phyloP scores from a whole-genome alignment of 2,888 invertebrate genomes.

The Lysandra bellargus region DNA sequence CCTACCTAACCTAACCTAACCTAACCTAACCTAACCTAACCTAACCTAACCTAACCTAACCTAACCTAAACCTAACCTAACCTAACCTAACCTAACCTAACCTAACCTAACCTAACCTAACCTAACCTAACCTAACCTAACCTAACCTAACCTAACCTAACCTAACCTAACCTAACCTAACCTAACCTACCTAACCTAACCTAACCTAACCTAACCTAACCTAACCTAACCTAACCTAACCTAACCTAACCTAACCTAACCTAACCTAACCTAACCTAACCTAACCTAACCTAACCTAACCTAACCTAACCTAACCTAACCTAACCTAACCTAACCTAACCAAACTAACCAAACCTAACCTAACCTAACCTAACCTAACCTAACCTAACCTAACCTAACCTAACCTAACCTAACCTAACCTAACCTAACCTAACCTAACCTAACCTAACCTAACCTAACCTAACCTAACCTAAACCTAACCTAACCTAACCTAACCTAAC shows the following conservation, averaged over 20 bases:
- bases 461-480: constrained; percentile 20
- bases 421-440: constrained; percentile 20
- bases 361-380: constrained; percentile 20
- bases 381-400: constrained; percentile 20
- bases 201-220: constrained; percentile 45
- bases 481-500: not conserved
- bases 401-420: no score
- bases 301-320: constrained; percentile 19
- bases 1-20: constrained; percentile 47
- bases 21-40: constrained; percentile 48
- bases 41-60: constrained; percentile 47
- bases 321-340: not conserved
- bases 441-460: constrained; percentile 20
- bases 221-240: constrained; percentile 20
- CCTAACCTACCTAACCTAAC: constrained; percentile 46
- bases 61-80: no score
- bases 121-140: no score
- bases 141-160: constrained; percentile 34
- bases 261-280: constrained; percentile 20
- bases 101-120: no score
- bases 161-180: constrained; percentile 46
- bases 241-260: constrained; percentile 20
- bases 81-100: constrained; percentile 24
- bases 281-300: constrained; percentile 20
- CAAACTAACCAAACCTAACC: constrained; percentile 1